Evolutionary conservation across 1,140 invertebrate genomes (phyloP), one percentile per base, ranked within the genome.

Genomic region (Phenacoccus solenopsis): DNA sequence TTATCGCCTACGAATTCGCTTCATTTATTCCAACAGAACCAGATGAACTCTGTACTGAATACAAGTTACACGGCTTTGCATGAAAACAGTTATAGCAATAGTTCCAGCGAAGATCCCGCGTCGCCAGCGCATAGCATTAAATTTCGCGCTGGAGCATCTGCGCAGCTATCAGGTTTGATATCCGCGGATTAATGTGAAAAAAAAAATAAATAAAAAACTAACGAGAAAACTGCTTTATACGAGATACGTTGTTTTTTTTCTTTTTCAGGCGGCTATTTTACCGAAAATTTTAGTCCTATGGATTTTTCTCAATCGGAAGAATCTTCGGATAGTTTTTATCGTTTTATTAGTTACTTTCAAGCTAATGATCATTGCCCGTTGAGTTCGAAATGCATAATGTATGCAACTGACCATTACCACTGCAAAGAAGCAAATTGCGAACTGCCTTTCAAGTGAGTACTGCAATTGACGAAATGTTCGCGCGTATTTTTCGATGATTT

Each of bases 371-470:
- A 10, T 64, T 64, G 59, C n/a, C 69, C 21, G 59, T 10, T 38
- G 61, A 22, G 20, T 10, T 28, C 86, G n/a, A 84, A 86, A 73
- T 91, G 90, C 77, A 83, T 83, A 71, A 84, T 86, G 72, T 80
- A 85, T 27, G 85, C 86, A 72, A 86, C 85, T 70, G 90, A 90
- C 73, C 90, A 93, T 75, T 91, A 87, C 77, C 90, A 93, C 75
- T 93, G 90, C 76, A 80, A 84, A 71, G 85, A 84, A 32, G 85
- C 87, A 67, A 82, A 82, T 38, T 88, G 87, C 74, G 84, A 85
- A 72, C 82, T 86, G 76, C 81, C 84, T 10, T 90, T 91, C 76
- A 85, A 84, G 82, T 87, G 76, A 75, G 74, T 75, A 61, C 16
- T 20, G 9, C 35, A 38, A 10, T 38, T 10, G n/a, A 38, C 13